Evolutionary conservation across 2,888 invertebrate genomes (phyloP), one percentile per base, ranked within the genome.

Genomic region (Noctua fimbriata): DNA sequence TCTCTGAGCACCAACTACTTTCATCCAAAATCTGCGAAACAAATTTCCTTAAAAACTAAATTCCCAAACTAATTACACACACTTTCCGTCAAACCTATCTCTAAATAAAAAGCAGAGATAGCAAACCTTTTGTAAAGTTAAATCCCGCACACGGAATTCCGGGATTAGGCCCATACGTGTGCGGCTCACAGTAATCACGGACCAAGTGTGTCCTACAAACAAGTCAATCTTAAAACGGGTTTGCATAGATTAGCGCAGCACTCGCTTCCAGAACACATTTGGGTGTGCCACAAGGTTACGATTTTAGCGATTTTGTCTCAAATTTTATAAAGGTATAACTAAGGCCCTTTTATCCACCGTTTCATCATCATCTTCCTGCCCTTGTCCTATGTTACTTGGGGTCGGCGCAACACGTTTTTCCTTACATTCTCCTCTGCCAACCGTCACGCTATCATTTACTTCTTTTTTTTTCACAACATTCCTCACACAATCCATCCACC

Each of bases 221-320:
- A 95, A 95, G 94, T 95, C 95, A 94, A 95, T 95, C 94, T 95
- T 93, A 94, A 94, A 94, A 93, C 92, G 89, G 91, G 94, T 95
- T 95, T 95, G 95, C 95, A 95, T 95, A 95, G 94, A 95, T 95
- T 95, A 95, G 93, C 92, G 83, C 90, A 89, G 91, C 92, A 92
- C 94, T 93, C 93, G 93, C 93, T 93, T 93, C 93, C 90, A 90
- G 92, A 93, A 93, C 92, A 93, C 91, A 93, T 90, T 92, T 81
- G 89, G 86, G 83, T 82, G 32, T 92, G 94, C 89, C 87, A 0
- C 87, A 84, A 92, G 66, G 65, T 73, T 72, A 32, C 10, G 47
- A 7, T 47, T 55, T 3, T 0, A 81, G 85, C 84, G 85, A 32
- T 79, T 47, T 1, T 12, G n/a, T 58, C 58, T n/a, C 0, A 1